phyloP scores from a whole-genome alignment of 2,888 invertebrate genomes.

The Diaphora mendica region DNA sequence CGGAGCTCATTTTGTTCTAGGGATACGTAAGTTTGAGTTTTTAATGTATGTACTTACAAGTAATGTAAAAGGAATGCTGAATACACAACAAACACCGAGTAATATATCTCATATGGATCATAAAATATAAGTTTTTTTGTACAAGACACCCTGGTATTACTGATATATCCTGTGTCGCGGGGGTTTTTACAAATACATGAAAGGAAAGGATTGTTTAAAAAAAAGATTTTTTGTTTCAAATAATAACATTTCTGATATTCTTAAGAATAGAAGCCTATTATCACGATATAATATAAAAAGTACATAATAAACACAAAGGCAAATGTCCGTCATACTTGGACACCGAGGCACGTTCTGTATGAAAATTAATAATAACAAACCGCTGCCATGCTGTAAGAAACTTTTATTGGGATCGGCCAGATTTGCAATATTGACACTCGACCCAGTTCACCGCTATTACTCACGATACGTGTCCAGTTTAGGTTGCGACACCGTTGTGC shows the following conservation, averaged over 20 bases:
- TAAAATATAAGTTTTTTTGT: not conserved
- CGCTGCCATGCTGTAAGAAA: slow-evolving; percentile 5
- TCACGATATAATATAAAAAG: not conserved
- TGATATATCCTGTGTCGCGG: too few relatives aligned
- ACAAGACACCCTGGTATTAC: too few relatives aligned
- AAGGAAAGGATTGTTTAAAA: not conserved
- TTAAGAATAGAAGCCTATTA: not conserved
- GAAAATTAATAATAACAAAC: slow-evolving; percentile 1
- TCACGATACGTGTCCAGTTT: not conserved
- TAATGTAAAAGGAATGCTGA: not conserved
- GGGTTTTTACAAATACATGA: too few relatives aligned
- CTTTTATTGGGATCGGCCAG: slow-evolving; percentile 12
- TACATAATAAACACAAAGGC: not conserved
- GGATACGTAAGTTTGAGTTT: not conserved
- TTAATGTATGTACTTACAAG: not conserved
- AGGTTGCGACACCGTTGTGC: not conserved
- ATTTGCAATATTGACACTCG: slow-evolving; percentile 16
- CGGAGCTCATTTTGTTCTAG: not conserved
- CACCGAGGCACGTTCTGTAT: not conserved
- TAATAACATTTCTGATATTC: not conserved
- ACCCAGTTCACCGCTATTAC: slow-evolving; percentile 13
- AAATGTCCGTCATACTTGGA: not conserved
- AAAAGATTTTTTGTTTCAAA: too few relatives aligned
- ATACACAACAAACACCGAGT: too few relatives aligned
- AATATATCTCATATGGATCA: not conserved